Conservation (phyloP, 2,797 vertebrate species). For the Hydrolagus colliei region DNA sequence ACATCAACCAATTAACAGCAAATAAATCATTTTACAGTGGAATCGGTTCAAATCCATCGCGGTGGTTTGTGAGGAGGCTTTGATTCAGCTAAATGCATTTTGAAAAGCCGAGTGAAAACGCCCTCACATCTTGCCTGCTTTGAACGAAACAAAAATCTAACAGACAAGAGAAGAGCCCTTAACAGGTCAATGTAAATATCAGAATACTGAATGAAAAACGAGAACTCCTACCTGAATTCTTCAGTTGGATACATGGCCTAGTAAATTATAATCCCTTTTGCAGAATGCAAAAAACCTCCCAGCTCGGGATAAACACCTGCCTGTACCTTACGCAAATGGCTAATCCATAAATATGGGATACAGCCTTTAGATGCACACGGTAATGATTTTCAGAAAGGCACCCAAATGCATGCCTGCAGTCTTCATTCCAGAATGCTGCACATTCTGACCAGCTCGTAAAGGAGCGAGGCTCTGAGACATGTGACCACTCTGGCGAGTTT, state of each 20-base stretch:
- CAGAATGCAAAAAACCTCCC: slow-evolving; percentile 38
- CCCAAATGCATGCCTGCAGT: slow-evolving; percentile 66
- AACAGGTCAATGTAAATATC: slow-evolving; percentile 51
- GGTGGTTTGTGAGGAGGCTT: background rate
- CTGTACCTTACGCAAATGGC: slow-evolving; percentile 41
- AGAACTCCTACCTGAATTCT: slow-evolving; percentile 78
- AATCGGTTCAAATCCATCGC: background rate
- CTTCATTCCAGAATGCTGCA: slow-evolving; percentile 63
- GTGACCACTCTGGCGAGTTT: slow-evolving; percentile 79
- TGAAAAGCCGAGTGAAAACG: slow-evolving; percentile 42
- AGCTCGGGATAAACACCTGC: background rate
- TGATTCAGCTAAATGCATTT: slow-evolving; percentile 27
- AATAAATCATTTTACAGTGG: slow-evolving; percentile 1
- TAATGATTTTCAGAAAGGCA: slow-evolving; percentile 52
- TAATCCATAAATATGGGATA: slow-evolving; percentile 56
- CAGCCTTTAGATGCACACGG: slow-evolving; percentile 52
- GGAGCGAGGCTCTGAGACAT: slow-evolving; percentile 50
- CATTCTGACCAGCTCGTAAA: background rate
- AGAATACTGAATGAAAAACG: slow-evolving; percentile 45
- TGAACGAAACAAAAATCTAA: background rate
- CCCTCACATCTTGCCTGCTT: slow-evolving; percentile 48
- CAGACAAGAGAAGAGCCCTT: slow-evolving; percentile 54
- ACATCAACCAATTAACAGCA: background rate
- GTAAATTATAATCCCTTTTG: slow-evolving; percentile 48
- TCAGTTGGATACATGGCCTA: slow-evolving; percentile 89